Conservation (phyloP, 2,888 invertebrate species). For the Ceramica pisi region DNA sequence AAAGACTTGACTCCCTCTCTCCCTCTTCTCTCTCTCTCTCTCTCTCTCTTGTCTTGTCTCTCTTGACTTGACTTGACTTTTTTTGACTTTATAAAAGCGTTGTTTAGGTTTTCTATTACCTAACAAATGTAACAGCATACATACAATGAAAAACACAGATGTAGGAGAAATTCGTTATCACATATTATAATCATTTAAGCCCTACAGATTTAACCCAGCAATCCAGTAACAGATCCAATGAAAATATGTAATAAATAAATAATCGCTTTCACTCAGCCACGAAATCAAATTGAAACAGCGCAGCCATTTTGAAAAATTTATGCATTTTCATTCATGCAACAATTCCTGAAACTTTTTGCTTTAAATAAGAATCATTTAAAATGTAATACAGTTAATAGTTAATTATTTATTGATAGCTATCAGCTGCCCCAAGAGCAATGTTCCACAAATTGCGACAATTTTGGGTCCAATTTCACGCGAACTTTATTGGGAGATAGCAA, state of each 20-base stretch:
- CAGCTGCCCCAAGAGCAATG: slow-evolving; percentile 8
- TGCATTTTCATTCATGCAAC: slow-evolving; percentile 11
- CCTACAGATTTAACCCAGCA: neutral
- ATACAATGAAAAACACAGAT: too few relatives aligned
- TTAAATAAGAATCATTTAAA: slow-evolving; percentile 28
- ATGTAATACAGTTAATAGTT: slow-evolving; percentile 34
- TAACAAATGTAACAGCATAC: too few relatives aligned
- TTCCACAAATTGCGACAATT: slow-evolving; percentile 51
- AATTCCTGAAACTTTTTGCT: slow-evolving; percentile 11
- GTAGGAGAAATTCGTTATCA: too few relatives aligned
- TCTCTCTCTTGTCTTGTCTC: too few relatives aligned
- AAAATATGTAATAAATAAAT: neutral
- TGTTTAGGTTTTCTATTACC: too few relatives aligned
- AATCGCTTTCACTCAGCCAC: slow-evolving; percentile 12
- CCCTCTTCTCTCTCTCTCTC: too few relatives aligned
- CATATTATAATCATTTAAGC: neutral
- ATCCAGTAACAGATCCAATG: neutral
- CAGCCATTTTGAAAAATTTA: slow-evolving; percentile 21
- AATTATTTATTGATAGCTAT: slow-evolving; percentile 34
- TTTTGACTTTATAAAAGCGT: too few relatives aligned
- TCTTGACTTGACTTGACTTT: too few relatives aligned
- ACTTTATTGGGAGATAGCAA: slow-evolving; percentile 31
- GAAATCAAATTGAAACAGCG: slow-evolving; percentile 27
- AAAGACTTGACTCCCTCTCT: too few relatives aligned
- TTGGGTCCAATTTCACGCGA: slow-evolving; percentile 29